Base-by-base conservation (phyloP, 2,888 invertebrate genomes). In the Ethmia dodecea region DNA sequence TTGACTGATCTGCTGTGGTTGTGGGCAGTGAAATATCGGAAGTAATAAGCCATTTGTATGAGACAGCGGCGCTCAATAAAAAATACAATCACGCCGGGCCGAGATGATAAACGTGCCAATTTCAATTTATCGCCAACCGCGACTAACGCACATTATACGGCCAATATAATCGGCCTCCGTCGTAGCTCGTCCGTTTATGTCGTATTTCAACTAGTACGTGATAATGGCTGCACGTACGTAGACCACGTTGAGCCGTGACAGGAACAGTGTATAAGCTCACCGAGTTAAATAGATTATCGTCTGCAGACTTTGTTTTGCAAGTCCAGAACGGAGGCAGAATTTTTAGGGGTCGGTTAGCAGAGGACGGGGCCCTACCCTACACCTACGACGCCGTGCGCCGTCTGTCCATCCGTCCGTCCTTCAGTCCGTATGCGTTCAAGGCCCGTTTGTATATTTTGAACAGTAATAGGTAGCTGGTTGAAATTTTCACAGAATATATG, bases 91-190 rank as follows among this genome's bases (percentile, higher is more conserved):
- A 69, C 66, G 48, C 57, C 43, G 52, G 49, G 20, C 55, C 58
- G 59, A 49, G 68, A 71, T 71, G 74, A 71, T 70, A 70, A 67
- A 72, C 55, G 65, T 64, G 60, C 57, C 74, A 69, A 67, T 75
- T 73, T 75, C 75, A 76, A 75, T 78, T 73, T 72, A 74, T 73
- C 64, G 68, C 60, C n/a, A n/a, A n/a, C n/a, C n/a, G n/a, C n/a
- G 58, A 58, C 61, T 54, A 60, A 32, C 55, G 55, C 66, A 53
- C 62, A 63, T 75, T 76, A 73, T 69, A 68, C 61, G 70, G 65
- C 55, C 66, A 49, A 57, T 57, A 68, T 60, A 60, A 63, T 60
- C 62, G 62, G 60, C 52, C 59, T 43, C 42, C 41, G 64, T 60
- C 72, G 73, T 77, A 75, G 72, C 73, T 69, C 62, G 58, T 53